These are phyloP conservation scores for Oreamnos americanus DNA, from an alignment of 2,113 vertebrate species.

Conservation along the genomic window DNA sequence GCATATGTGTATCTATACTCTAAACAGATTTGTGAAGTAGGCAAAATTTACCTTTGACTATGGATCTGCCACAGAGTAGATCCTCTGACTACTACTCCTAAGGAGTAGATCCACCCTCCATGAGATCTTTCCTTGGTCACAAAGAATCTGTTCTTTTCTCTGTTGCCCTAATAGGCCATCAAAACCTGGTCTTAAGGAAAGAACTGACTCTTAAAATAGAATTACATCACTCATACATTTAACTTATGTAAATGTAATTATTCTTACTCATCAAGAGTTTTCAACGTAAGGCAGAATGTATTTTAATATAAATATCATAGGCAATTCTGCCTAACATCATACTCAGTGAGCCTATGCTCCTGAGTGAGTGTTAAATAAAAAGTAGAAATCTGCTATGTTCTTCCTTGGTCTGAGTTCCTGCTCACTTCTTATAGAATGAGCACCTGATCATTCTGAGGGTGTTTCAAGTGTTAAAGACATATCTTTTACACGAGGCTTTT, in stretches of 20 bases:
- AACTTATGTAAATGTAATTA: neutral
- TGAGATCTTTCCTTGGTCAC: neutral
- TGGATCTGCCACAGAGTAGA: neutral
- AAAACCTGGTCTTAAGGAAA: neutral
- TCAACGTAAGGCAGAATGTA: neutral
- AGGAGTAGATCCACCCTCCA: neutral
- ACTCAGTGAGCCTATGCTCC: neutral
- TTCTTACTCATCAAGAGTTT: slow-evolving; percentile 13
- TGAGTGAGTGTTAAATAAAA: neutral
- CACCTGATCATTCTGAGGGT: neutral
- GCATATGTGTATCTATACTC: neutral
- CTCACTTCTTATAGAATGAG: neutral
- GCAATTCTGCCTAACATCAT: neutral
- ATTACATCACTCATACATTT: neutral
- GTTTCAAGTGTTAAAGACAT: neutral
- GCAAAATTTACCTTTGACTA: neutral
- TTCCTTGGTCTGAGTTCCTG: neutral
- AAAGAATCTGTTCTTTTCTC: neutral
- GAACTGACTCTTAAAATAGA: neutral
- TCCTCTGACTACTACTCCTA: neutral
- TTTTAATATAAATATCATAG: slow-evolving; percentile 2
- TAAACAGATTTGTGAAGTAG: neutral
- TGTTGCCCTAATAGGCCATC: neutral
- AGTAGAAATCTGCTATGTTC: neutral
- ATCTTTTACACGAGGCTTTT: neutral